These are phyloP conservation scores for Strix aluco DNA, from an alignment of 2,113 vertebrate genomes.

Conservation along the genomic window DNA sequence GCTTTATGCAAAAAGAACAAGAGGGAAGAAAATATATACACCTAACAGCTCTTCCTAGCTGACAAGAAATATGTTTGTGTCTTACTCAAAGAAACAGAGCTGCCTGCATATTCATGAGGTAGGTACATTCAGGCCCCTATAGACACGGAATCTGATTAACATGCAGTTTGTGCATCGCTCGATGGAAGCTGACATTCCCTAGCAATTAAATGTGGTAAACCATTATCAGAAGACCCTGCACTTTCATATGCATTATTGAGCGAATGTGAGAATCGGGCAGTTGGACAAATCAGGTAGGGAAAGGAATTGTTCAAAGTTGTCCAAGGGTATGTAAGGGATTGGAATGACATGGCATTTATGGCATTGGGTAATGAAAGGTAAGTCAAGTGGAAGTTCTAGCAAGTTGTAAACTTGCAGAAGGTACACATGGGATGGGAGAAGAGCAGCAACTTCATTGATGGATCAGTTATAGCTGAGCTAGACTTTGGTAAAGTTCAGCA, in stretches of 20 bases:
- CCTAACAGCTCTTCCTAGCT: not conserved
- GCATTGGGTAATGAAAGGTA: not conserved
- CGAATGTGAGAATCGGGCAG: not conserved
- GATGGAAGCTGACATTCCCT: slow-evolving; percentile 22
- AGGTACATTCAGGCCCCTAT: slow-evolving; percentile 4
- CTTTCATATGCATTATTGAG: slow-evolving; percentile 46
- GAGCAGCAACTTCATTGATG: not conserved
- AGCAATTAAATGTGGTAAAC: slow-evolving; percentile 44
- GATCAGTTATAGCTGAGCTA: not conserved
- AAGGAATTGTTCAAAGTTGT: not conserved
- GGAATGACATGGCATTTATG: not conserved
- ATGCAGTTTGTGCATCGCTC: slow-evolving; percentile 34
- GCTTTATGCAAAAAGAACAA: slow-evolving; percentile 54
- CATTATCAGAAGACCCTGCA: not conserved
- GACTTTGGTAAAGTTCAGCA: not conserved
- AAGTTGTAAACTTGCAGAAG: not conserved
- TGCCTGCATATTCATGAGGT: slow-evolving; percentile 62
- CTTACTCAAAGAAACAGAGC: slow-evolving; percentile 15
- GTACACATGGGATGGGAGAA: not conserved
- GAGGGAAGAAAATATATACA: slow-evolving; percentile 1
- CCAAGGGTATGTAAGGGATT: not conserved
- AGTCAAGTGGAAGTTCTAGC: not conserved
- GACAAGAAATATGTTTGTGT: slow-evolving; percentile 46
- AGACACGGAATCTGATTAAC: slow-evolving; percentile 51
- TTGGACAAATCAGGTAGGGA: not conserved